Evolutionary conservation across 30 jellyfish, hydroid and myxozoan genomes (phyloP), one percentile per base, ranked within the genome.

Genomic region (Chironex yamaguchii): DNA sequence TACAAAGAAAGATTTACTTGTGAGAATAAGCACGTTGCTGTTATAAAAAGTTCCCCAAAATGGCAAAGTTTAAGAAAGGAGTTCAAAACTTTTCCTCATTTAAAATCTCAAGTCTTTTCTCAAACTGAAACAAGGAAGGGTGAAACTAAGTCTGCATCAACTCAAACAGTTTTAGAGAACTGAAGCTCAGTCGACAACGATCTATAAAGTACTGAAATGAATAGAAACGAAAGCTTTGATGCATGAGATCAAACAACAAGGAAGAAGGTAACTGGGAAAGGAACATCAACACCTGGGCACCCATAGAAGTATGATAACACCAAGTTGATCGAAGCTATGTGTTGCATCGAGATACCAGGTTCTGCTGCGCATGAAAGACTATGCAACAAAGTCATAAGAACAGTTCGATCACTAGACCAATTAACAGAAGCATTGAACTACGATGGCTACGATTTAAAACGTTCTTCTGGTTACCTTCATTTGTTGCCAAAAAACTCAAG

Each of bases 341-440:
- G 66, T 81, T 91, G 88, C 32, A 81, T 14, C 1, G 79, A 89
- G 89, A 65, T 65, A 32, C 79, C 92, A 21, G 92, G 52, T 35
- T 81, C 92, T 14, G 92, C 92, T 12, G 92, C 91, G 28, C 92
- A 81, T 65, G 66, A 68, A 24, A 35, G 91, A 66, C 84, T 52
- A 26, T 53, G 92, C 66, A 81, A 81, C 54, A 52, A 81, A 66
- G 92, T 81, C 78, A 81, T 68, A 81, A 27, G 85, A 69, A 68
- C 92, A 6, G 85, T 81, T 0, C 67, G 69, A 65, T 49, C 92
- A 81, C 92, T 81, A 24, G 92, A 66, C 67, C 92, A 3, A 51
- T 65, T 81, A 66, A 36, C 34, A 24, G 92, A 68, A 69, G 92
- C 91, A 17, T 81, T 81, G 92, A 81, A 81, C 67, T 81, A 51